These are phyloP conservation scores for Anthopleura xanthogrammica DNA, from an alignment of 92 coral and sea anemone species.

Conservation along the genomic window DNA sequence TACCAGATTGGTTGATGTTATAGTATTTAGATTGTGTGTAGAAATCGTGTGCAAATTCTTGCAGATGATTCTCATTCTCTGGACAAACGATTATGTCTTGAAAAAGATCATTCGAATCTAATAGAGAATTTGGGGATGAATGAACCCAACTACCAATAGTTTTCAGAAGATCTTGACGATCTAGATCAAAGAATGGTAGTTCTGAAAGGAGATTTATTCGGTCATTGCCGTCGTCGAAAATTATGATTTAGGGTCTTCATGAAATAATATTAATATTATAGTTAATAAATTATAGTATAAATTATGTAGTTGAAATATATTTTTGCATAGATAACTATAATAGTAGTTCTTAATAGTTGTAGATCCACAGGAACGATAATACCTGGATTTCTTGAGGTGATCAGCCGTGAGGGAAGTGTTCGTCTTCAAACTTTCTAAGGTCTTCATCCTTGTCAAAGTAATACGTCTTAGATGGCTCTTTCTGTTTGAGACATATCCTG, in stretches of 20 bases:
- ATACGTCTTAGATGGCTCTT: background rate
- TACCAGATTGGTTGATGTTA: constrained; percentile 42
- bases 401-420: too few relatives aligned
- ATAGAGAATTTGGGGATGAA: background rate
- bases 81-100: constrained; percentile 41
- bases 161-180: constrained; percentile 14
- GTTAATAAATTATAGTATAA: too few relatives aligned
- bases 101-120: constrained; percentile 33
- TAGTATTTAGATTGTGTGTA: constrained; percentile 43
- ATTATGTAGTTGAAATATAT: too few relatives aligned
- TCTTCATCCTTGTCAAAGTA: too few relatives aligned
- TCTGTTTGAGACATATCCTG: background rate
- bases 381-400: too few relatives aligned
- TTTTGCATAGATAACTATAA: background rate
- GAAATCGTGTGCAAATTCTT: constrained; percentile 13
- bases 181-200: constrained; percentile 28
- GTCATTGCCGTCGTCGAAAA: too few relatives aligned
- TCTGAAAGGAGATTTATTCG: background rate
- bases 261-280: background rate
- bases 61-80: constrained; percentile 24
- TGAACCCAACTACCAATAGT: constrained; percentile 26
- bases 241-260: background rate
- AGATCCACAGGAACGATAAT: background rate
- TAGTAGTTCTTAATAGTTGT: too few relatives aligned
- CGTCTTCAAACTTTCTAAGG: too few relatives aligned